Conservation (phyloP, 2,797 vertebrate genomes). For the Hozukius guyotensis region DNA sequence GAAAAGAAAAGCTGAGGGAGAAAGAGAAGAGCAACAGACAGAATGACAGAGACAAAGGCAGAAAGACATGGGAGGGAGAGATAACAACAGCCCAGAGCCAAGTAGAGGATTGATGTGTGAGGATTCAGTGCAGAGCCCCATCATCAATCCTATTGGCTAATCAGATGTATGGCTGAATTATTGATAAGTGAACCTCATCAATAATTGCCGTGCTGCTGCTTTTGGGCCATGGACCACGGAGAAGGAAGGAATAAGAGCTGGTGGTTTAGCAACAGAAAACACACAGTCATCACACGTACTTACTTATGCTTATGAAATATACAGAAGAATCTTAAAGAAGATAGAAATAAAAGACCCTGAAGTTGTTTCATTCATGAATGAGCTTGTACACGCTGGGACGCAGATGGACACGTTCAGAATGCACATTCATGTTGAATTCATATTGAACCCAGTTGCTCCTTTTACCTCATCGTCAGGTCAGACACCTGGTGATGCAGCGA, state of each 20-base stretch:
- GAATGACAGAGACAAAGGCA: constrained; percentile 47
- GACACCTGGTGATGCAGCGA: neutral
- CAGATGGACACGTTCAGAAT: neutral
- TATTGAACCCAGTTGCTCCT: neutral
- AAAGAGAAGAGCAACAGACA: constrained; percentile 19
- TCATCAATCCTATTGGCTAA: constrained; percentile 80
- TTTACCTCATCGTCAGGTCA: constrained; percentile 1
- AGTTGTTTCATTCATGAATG: constrained; percentile 13
- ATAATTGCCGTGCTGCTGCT: constrained; percentile 70
- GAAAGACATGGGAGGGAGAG: constrained; percentile 41
- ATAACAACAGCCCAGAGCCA: constrained; percentile 61
- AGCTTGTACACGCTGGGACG: neutral
- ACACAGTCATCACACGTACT: constrained; percentile 18
- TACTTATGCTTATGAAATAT: constrained; percentile 1
- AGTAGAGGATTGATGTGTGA: constrained; percentile 61
- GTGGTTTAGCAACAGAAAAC: constrained; percentile 42
- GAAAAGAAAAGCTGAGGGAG: neutral
- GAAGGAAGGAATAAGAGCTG: constrained; percentile 31
- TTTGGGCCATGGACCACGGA: constrained; percentile 58
- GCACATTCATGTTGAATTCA: neutral
- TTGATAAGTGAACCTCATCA: constrained; percentile 79
- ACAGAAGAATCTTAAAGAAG: neutral
- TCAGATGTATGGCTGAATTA: constrained; percentile 82
- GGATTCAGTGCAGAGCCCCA: constrained; percentile 56
- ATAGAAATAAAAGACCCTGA: neutral